These are phyloP conservation scores for Diphyllodes magnificus DNA, from an alignment of 2,113 vertebrate genomes.

Conservation along the genomic window DNA sequence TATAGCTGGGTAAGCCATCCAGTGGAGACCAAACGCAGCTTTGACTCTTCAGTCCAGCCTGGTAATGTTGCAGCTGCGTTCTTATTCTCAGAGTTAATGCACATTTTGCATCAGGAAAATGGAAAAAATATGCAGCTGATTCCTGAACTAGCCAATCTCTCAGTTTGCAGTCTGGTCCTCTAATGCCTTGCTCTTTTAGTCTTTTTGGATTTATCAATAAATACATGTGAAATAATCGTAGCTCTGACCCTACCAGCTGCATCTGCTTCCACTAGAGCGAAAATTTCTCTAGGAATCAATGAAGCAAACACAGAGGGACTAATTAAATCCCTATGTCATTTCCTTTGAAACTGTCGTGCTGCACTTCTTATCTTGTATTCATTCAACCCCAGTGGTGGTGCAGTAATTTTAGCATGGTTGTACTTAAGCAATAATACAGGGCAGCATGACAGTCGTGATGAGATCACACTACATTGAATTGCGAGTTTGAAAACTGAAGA, in stretches of 20 bases:
- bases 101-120: background rate
- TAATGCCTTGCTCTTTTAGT: background rate
- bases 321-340: constrained; percentile 67
- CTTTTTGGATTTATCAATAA: constrained; percentile 1
- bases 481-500: background rate
- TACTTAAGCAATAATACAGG: constrained; percentile 55
- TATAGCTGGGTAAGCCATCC: background rate
- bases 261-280: constrained; percentile 66
- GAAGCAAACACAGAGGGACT: constrained; percentile 53
- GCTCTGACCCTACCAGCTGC: constrained; percentile 22
- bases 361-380: constrained; percentile 58
- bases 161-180: background rate
- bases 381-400: constrained; percentile 40
- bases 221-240: constrained; percentile 9
- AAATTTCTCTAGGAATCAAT: constrained; percentile 67
- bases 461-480: background rate
- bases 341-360: constrained; percentile 69
- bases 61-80: background rate
- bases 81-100: background rate
- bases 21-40: background rate
- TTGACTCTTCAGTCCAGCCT: background rate
- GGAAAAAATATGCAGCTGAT: background rate
- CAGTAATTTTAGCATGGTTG: constrained; percentile 59
- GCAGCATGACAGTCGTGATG: constrained; percentile 25
- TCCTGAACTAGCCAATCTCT: background rate